phyloP scores from a whole-genome alignment of 2,113 vertebrate genomes.

The Neogobius melanostomus region DNA sequence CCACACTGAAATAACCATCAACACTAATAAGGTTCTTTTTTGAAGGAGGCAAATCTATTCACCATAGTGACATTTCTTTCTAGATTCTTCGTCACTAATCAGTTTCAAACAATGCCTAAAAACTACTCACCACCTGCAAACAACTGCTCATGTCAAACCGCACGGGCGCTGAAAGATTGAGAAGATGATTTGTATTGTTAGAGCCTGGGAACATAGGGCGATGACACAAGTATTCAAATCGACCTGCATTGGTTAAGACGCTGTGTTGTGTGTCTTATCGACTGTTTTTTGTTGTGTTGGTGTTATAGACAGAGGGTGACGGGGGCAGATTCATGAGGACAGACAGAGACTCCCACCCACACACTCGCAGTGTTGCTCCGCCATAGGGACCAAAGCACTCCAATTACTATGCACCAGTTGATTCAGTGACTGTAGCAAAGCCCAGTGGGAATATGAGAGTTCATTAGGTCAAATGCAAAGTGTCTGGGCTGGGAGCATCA shows the following conservation, averaged over 20 bases:
- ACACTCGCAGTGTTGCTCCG: conserved; percentile 20
- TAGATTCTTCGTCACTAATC: too few relatives aligned
- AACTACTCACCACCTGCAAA: conserved; percentile 1
- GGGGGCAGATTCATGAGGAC: conserved; percentile 28
- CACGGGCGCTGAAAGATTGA: neutral
- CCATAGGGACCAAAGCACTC: conserved; percentile 42
- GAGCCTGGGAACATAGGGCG: neutral
- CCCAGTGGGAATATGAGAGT: conserved; percentile 33
- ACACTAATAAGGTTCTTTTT: too few relatives aligned
- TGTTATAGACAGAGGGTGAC: conserved; percentile 12
- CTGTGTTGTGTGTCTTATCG: neutral
- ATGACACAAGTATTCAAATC: neutral
- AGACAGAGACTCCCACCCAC: conserved; percentile 22
- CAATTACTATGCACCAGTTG: conserved; percentile 63
- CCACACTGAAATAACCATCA: neutral
- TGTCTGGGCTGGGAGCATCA: neutral
- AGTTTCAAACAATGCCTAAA: too few relatives aligned
- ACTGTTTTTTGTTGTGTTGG: conserved; percentile 24
- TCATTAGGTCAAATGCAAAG: conserved; percentile 10
- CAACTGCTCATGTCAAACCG: neutral
- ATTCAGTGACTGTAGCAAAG: conserved; percentile 38
- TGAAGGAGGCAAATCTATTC: too few relatives aligned
- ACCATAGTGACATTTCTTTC: neutral
- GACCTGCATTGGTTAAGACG: neutral
- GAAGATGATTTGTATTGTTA: neutral